phyloP scores from a whole-genome alignment of 1,140 invertebrate genomes.

The Diuraphis noxia region DNA sequence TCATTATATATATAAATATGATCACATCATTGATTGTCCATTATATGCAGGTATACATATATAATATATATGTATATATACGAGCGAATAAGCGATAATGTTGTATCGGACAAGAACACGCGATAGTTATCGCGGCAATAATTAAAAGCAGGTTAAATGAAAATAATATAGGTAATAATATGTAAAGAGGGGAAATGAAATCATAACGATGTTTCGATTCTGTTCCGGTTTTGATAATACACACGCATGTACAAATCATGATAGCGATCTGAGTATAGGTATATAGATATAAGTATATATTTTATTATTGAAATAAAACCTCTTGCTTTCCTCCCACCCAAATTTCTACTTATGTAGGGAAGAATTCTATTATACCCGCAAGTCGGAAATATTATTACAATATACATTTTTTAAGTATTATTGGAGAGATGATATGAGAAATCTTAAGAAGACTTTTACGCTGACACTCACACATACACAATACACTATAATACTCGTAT shows the following conservation, averaged over 20 bases:
- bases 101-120: not conserved
- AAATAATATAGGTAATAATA: not conserved
- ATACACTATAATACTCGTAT: not conserved
- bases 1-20: not conserved
- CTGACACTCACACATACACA: not conserved
- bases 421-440: not conserved
- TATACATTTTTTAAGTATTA: not conserved
- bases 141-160: conserved; percentile 25
- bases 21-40: conserved; percentile 20
- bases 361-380: not conserved
- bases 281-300: not conserved
- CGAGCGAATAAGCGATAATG: not conserved
- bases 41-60: not conserved
- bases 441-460: not conserved
- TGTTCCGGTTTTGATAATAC: conserved; percentile 30
- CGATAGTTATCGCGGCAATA: conserved; percentile 30
- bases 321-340: no score
- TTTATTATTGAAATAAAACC: conserved; percentile 17
- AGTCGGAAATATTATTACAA: not conserved
- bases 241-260: not conserved
- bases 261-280: not conserved
- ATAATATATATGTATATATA: no score
- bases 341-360: not conserved
- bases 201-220: conserved; percentile 23
- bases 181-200: not conserved